These are phyloP conservation scores for Vulpes ferrilata DNA, from an alignment of 2,113 vertebrate species.

Conservation along the genomic window DNA sequence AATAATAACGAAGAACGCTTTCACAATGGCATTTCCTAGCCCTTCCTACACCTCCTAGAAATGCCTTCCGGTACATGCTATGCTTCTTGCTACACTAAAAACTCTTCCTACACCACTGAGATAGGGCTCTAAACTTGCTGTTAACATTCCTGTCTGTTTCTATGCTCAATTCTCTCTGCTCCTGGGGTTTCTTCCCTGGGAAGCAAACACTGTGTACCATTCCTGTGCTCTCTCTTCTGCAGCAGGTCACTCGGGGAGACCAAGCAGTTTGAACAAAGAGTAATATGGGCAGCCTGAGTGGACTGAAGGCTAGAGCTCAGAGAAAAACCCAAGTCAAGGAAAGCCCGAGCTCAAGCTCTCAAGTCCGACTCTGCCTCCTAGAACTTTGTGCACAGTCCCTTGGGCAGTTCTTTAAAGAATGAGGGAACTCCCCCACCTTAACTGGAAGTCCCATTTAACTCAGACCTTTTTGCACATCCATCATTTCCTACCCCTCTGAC, in stretches of 20 bases:
- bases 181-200: background rate
- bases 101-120: background rate
- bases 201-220: slow-evolving; percentile 17
- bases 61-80: background rate
- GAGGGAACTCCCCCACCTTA: background rate
- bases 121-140: background rate
- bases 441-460: background rate
- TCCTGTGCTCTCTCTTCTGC: background rate
- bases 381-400: slow-evolving; percentile 25
- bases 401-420: background rate
- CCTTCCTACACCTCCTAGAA: background rate
- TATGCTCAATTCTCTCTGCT: background rate
- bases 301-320: background rate
- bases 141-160: background rate
- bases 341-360: background rate
- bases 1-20: slow-evolving; percentile 83
- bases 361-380: background rate
- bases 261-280: background rate
- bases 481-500: background rate
- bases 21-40: slow-evolving; percentile 71
- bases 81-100: background rate
- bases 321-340: slow-evolving; percentile 1
- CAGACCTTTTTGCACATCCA: background rate
- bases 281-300: background rate
- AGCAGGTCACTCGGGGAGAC: background rate